Percentiles rank a stretch among this genome's conserved stretches.
These are phyloP conservation scores for Battus philenor DNA, from an alignment of 1,140 invertebrate species.

Conservation along the genomic window DNA sequence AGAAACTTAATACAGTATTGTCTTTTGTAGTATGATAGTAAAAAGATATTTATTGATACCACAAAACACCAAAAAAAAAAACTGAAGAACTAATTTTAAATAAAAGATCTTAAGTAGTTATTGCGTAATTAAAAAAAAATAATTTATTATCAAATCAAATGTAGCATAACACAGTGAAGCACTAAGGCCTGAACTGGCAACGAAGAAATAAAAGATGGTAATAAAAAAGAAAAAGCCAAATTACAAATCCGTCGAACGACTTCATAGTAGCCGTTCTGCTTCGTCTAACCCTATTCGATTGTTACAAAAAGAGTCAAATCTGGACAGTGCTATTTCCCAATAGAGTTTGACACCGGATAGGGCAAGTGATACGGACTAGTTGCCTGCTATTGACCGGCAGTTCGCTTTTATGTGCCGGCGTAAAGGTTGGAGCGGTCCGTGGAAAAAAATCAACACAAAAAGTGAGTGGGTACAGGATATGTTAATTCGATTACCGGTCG, in stretches of 20 bases:
- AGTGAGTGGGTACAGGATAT: conserved; percentile 32
- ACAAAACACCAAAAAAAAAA: no score
- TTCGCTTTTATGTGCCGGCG: conserved; percentile 38
- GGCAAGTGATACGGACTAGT: conserved; percentile 26
- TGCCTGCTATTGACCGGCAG: conserved; percentile 31
- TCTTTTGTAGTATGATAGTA: no score
- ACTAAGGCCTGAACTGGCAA: neutral
- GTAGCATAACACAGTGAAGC: neutral
- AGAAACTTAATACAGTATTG: no score
- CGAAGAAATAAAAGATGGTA: neutral
- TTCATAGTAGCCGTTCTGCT: conserved; percentile 11
- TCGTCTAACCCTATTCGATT: conserved; percentile 3
- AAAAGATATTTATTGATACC: no score
- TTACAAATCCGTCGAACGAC: conserved; percentile 6
- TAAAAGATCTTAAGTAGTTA: no score
- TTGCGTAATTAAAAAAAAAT: no score
- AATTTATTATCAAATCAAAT: no score
- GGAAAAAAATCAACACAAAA: conserved; percentile 33
- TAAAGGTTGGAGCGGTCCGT: conserved; percentile 32
- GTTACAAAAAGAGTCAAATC: conserved; percentile 13
- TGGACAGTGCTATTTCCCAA: conserved; percentile 29
- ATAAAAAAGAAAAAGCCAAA: conserved; percentile 3
- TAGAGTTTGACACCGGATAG: conserved; percentile 20
- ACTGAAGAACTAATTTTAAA: no score
- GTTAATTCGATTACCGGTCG: conserved; percentile 41